Conservation (phyloP, 2,797 vertebrate genomes). For the Strix occidentalis region DNA sequence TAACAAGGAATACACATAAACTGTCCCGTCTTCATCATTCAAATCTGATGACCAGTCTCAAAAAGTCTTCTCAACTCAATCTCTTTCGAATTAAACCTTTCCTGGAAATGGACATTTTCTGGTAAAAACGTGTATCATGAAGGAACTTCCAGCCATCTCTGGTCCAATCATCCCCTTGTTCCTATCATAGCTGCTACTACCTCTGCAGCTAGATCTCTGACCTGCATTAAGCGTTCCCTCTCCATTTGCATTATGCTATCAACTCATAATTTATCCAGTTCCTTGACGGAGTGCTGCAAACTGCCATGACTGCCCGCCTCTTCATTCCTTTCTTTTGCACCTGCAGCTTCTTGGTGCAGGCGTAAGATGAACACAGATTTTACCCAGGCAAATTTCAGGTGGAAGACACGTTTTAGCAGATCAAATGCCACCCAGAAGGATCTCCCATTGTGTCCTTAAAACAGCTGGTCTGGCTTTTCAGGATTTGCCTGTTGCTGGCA, state of each 20-base stretch:
- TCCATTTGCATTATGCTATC: neutral
- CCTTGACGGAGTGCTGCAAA: neutral
- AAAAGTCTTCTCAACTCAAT: neutral
- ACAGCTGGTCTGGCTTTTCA: neutral
- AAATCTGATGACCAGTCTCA: neutral
- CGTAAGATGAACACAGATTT: neutral
- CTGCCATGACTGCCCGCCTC: neutral
- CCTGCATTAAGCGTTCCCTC: neutral
- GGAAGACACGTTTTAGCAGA: neutral
- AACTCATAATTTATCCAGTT: neutral
- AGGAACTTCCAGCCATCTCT: neutral
- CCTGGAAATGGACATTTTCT: neutral
- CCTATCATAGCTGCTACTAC: neutral
- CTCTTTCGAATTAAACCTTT: neutral
- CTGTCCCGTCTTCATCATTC: neutral
- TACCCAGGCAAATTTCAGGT: neutral
- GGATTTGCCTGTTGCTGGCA: neutral
- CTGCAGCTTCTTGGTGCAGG: neutral
- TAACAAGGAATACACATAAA: neutral
- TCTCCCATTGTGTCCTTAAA: neutral
- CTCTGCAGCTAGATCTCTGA: neutral
- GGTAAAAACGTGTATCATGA: neutral
- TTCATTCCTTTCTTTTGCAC: neutral
- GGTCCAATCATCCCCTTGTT: neutral
- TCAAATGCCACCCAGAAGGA: neutral